Conservation (phyloP, 2,113 vertebrate species). For the Coracopsis vasa region DNA sequence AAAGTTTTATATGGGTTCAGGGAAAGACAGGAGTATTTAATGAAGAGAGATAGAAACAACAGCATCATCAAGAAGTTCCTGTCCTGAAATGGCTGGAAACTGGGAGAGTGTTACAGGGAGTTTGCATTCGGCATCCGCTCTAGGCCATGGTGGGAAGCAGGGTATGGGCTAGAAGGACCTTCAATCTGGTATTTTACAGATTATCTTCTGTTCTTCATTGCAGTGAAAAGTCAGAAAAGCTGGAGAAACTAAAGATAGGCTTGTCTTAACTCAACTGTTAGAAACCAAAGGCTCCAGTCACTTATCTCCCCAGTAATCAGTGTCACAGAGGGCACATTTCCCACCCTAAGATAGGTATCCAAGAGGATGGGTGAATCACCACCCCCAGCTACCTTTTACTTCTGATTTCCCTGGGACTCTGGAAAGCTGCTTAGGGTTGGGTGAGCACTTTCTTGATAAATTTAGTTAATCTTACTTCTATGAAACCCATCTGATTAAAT, state of each 20-base stretch:
- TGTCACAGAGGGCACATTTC: not conserved
- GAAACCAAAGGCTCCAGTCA: not conserved
- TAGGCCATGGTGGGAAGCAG: not conserved
- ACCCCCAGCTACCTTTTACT: not conserved
- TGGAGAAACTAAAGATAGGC: not conserved
- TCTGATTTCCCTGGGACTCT: not conserved
- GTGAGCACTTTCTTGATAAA: not conserved
- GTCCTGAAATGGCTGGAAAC: not conserved
- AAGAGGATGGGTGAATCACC: not conserved
- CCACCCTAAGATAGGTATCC: not conserved
- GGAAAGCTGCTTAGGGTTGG: not conserved
- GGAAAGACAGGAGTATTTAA: not conserved
- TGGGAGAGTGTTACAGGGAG: not conserved
- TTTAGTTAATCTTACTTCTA: not conserved
- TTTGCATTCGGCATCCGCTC: not conserved
- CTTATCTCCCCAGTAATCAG: not conserved
- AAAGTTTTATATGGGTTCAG: not conserved
- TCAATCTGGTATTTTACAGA: not conserved
- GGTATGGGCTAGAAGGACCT: not conserved
- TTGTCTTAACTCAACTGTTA: not conserved
- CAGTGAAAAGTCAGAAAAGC: not conserved
- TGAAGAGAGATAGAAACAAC: not conserved
- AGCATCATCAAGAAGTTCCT: not conserved
- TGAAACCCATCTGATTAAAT: not conserved
- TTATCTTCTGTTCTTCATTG: not conserved